phyloP scores from a whole-genome alignment of 2,113 vertebrate genomes.

The Sardina pilchardus region DNA sequence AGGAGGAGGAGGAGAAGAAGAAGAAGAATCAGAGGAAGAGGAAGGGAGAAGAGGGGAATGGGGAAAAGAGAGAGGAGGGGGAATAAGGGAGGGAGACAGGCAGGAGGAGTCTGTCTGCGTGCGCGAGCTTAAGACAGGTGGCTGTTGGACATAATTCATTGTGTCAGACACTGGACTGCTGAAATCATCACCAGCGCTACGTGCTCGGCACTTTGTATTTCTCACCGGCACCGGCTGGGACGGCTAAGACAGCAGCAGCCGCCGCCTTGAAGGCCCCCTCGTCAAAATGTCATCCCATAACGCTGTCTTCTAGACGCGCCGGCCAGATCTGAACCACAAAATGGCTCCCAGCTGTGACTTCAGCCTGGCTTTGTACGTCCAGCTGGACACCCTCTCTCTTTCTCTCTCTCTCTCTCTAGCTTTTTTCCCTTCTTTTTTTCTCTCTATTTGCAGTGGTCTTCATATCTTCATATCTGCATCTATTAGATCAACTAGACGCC shows the following conservation, averaged over 20 bases:
- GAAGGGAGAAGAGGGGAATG: background rate
- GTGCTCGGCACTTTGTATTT: slow-evolving; percentile 26
- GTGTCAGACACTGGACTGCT: slow-evolving; percentile 40
- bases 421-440: background rate
- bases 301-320: background rate
- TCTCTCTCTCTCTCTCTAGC: background rate
- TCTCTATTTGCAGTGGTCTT: background rate
- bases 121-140: slow-evolving; percentile 37
- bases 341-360: slow-evolving; percentile 6
- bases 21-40: background rate
- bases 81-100: background rate
- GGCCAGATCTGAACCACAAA: background rate
- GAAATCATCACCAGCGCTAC: slow-evolving; percentile 50
- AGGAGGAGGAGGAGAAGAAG: background rate
- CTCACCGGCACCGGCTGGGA: background rate
- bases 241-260: background rate
- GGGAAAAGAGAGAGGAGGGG: background rate
- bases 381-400: background rate
- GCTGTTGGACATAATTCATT: slow-evolving; percentile 52
- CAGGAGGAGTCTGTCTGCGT: background rate
- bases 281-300: background rate
- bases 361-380: background rate
- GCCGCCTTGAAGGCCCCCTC: background rate
- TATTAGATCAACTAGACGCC: background rate
- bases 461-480: background rate